Conservation (phyloP, 2,797 vertebrate genomes). For the Trachops cirrhosus region DNA sequence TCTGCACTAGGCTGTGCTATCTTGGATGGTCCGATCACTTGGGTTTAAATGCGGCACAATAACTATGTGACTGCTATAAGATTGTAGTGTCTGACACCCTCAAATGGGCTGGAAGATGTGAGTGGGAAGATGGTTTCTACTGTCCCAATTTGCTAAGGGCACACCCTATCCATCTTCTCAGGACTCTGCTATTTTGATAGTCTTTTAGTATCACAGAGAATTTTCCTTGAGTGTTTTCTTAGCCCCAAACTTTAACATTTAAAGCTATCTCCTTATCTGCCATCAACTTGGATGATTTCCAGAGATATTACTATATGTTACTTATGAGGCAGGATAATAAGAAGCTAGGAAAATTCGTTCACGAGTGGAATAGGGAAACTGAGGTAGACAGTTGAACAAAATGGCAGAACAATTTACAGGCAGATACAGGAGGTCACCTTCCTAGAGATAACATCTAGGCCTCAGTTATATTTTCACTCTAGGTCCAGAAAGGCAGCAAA, state of each 20-base stretch:
- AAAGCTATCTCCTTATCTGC: background rate
- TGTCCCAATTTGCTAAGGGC: background rate
- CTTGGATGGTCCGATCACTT: background rate
- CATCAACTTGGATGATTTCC: background rate
- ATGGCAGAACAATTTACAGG: no score
- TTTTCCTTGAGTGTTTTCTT: slow-evolving; percentile 9
- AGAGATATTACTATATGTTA: background rate
- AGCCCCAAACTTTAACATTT: background rate
- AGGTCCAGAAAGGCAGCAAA: no score
- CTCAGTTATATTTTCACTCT: no score
- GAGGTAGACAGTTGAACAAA: no score
- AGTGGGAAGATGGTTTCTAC: background rate
- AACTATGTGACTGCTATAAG: background rate
- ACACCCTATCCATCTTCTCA: background rate
- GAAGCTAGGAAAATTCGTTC: no score
- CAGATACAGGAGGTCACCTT: no score
- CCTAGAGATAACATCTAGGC: no score
- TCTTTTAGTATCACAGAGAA: background rate
- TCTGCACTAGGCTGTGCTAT: background rate
- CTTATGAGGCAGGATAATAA: background rate
- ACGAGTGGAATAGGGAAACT: no score
- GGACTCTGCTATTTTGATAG: background rate
- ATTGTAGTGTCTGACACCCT: background rate
- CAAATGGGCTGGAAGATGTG: background rate
- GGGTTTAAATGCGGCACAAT: background rate